Evolutionary conservation across 2,797 vertebrate genomes (phyloP), one percentile per base, ranked within the genome.

Genomic region (Chaenodraco wilsoni): DNA sequence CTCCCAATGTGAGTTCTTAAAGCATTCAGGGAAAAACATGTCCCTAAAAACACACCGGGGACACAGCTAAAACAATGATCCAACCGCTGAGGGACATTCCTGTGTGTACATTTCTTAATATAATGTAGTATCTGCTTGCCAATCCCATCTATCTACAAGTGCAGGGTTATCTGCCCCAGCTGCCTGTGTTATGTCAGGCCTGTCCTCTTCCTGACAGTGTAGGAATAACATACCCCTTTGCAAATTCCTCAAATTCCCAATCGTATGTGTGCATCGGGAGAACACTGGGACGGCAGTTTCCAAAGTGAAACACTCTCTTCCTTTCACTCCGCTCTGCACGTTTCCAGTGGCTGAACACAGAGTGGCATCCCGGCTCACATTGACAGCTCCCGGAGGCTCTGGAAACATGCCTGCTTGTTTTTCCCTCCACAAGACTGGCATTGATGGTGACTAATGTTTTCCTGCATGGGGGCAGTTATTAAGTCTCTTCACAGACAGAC

Each of bases 181-280:
- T 66, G 71, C 76, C 72, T 75, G 71, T 87, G 88, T 88, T 86
- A 43, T 84, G 74, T 88, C 87, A 90, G 86, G 83, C 82, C 73
- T 54, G 89, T 88, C 89, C 84, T 85, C 77, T 90, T 87, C 87
- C 86, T 88, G 83, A 88, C 78, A 76, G 58, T 17, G 40, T 0
- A 72, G 76, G 74, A 91, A 90, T 74, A 90, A 90, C 89, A 88
- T 67, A 51, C 78, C 73, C 63, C 74, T 78, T 63, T 72, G 62
- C 79, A 84, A 79, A 92, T 90, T 90, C 90, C 84, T 83, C 43
- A 73, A 67, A 91, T 91, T 91, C 89, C 71, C 78, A 11, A 64
- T 76, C 3, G 33, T 74, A 56, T 75, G 78, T 78, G 79, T 70
- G 67, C 19, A 62, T 65, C 0, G 9, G 61, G 51, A 60, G 65